Evolutionary conservation across 2,797 vertebrate species (phyloP).

Genomic region (Capromys pilorides): DNA sequence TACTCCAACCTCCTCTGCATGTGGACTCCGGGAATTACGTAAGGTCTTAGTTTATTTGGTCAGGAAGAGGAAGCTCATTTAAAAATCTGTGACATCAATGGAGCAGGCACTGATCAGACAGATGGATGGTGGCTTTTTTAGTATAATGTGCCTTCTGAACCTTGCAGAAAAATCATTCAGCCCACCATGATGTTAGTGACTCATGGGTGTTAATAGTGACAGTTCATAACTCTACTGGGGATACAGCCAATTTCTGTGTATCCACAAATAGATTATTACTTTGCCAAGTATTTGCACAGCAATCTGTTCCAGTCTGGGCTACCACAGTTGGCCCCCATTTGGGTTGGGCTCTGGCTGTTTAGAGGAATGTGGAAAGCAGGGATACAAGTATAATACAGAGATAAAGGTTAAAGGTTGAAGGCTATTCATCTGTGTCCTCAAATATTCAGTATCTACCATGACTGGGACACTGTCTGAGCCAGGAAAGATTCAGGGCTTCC

Average conservation of each 20-base stretch:
- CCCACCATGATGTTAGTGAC: slow-evolving; percentile 51
- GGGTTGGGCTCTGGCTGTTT: background rate
- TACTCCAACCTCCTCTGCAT: background rate
- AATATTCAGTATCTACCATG: slow-evolving; percentile 13
- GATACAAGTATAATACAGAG: background rate
- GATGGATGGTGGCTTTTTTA: slow-evolving; percentile 64
- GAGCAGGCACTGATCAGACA: slow-evolving; percentile 22
- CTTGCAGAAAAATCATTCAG: slow-evolving; percentile 42
- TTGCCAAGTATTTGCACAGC: slow-evolving; percentile 64
- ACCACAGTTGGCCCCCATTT: background rate
- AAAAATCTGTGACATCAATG: slow-evolving; percentile 53
- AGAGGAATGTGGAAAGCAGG: background rate
- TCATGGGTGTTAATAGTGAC: slow-evolving; percentile 69
- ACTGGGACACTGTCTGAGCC: background rate
- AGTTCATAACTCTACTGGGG: slow-evolving; percentile 66
- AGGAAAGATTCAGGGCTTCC: background rate
- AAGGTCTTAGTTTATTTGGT: background rate
- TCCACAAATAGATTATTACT: slow-evolving; percentile 60
- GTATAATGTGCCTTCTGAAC: slow-evolving; percentile 44
- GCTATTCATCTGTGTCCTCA: background rate
- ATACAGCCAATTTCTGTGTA: slow-evolving; percentile 62
- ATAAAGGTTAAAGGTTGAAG: background rate
- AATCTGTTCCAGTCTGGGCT: slow-evolving; percentile 56
- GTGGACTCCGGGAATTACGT: background rate
- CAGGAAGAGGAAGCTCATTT: slow-evolving; percentile 49